Evolutionary conservation across 2,113 vertebrate genomes (phyloP).

Genomic region (Brachyhypopomus gauderio): DNA sequence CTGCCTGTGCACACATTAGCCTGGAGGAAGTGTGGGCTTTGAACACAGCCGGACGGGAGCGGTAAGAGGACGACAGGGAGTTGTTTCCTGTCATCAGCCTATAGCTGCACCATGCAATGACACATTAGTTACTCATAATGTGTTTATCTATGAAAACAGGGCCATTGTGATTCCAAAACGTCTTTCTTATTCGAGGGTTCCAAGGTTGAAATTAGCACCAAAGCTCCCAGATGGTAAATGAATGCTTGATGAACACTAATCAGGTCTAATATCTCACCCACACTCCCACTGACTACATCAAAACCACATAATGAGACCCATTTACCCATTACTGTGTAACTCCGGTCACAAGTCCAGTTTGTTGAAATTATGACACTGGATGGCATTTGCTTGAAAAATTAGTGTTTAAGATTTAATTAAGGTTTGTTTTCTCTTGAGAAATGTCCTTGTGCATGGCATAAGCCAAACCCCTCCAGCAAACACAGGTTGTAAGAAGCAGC

Average conservation of each 20-base stretch:
- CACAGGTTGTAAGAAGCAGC: background rate
- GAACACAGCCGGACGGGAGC: background rate
- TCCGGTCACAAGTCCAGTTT: background rate
- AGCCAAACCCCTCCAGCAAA: background rate
- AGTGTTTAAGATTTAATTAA: background rate
- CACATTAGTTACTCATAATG: conserved; percentile 1
- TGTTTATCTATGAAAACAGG: conserved; percentile 20
- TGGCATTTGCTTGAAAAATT: background rate
- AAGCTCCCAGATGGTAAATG: background rate
- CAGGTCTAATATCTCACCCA: background rate
- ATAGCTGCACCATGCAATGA: background rate
- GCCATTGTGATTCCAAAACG: conserved; percentile 11
- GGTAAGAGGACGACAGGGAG: background rate
- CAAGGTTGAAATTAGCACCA: conserved; percentile 5
- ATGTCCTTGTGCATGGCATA: background rate
- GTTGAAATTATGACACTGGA: background rate
- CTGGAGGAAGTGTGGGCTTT: background rate
- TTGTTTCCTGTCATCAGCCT: background rate
- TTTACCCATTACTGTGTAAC: background rate
- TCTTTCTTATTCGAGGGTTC: background rate
- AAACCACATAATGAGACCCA: background rate
- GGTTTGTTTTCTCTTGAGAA: background rate
- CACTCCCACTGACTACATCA: background rate
- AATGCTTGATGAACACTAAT: background rate
- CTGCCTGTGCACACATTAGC: background rate